These are phyloP conservation scores for Halotydeus destructor DNA, from an alignment of 1,140 invertebrate genomes.

Conservation along the genomic window DNA sequence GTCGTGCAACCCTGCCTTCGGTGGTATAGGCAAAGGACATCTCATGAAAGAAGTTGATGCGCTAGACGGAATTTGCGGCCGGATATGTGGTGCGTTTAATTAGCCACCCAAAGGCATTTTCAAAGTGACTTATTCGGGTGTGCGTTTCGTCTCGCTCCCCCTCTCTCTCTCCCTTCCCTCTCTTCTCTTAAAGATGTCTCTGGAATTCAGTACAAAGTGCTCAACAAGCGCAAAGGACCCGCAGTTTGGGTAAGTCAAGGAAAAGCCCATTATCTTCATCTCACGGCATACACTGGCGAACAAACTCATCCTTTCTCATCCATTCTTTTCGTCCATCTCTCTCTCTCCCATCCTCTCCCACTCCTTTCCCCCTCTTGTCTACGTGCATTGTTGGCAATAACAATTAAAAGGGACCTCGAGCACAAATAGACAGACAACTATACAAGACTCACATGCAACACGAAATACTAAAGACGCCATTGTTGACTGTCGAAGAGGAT, in stretches of 20 bases:
- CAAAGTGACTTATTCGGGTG: not conserved
- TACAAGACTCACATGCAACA: conserved; percentile 69
- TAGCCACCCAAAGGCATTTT: not conserved
- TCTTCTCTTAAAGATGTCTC: conserved; percentile 24
- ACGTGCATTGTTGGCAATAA: no score
- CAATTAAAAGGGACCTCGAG: conserved; percentile 40
- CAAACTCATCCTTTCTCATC: no score
- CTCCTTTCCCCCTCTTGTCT: no score
- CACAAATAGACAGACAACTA: conserved; percentile 67
- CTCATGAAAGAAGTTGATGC: conserved; percentile 79
- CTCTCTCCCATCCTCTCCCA: no score
- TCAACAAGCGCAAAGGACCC: conserved; percentile 57
- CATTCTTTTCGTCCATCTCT: no score
- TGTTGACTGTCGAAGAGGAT: conserved; percentile 58
- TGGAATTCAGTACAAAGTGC: conserved; percentile 36
- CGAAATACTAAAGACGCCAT: conserved; percentile 37
- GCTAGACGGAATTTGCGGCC: conserved; percentile 60
- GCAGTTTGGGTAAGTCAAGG: conserved; percentile 48
- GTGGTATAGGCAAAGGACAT: conserved; percentile 86
- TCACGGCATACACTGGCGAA: no score
- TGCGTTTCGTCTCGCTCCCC: not conserved
- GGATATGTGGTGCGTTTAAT: conserved; percentile 56
- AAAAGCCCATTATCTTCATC: no score
- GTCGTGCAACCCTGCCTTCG: conserved; percentile 90
- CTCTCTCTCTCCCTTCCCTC: not conserved